phyloP scores from a whole-genome alignment of 2,113 vertebrate genomes.

The human region GRCh38 chr11:99872001-99872500 shows the following conservation, averaged over 20 bases:
- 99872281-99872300: neutral
- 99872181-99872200: neutral
- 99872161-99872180: neutral
- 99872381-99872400: conserved; percentile 33
- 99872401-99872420: neutral
- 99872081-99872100: neutral
- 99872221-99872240: neutral
- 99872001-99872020: neutral
- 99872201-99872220: neutral
- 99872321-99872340: neutral
- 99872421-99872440: neutral
- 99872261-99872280: neutral
- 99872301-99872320: neutral
- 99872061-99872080: neutral
- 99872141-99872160: neutral
- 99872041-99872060: neutral
- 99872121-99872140: neutral
- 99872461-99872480: neutral
- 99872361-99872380: neutral
- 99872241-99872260: neutral
- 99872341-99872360: conserved; percentile 9
- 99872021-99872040: neutral
- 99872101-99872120: neutral
- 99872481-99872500: neutral
- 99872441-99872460: conserved; percentile 30